Evolutionary conservation across 2,888 invertebrate species (phyloP), one percentile per base, ranked within the genome.

Genomic region (Orthosia gothica): DNA sequence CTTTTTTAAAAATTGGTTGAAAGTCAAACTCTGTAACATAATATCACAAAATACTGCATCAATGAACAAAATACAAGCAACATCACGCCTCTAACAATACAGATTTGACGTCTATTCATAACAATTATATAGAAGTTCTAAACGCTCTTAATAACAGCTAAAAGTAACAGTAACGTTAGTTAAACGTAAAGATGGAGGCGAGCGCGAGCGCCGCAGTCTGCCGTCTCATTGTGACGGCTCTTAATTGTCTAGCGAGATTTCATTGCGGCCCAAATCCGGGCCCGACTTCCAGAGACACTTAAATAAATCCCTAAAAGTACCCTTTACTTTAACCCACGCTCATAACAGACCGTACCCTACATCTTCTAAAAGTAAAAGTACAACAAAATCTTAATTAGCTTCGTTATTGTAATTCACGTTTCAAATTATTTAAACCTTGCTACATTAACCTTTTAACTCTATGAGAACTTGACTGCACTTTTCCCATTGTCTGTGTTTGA

Each of bases 211-310:
- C 72, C 85, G 55, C 83, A 81, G 75, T 84, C 83, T 79, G 74
- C 74, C 83, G 83, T 83, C 88, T 91, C 91, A 90, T 91, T 91
- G 89, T 87, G 89, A 89, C 89, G 86, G 86, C 85, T 89, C 89
- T 90, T 93, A 94, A 94, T 93, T 93, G 92, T 92, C 89, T 88
- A 84, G 89, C 86, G 89, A 91, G 93, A 92, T 93, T 92, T 92
- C 91, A 92, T 91, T 90, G 90, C 90, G 90, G 87, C 90, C 90
- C 85, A 88, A 93, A 92, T 92, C 89, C 88, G 85, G 54, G 88
- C 82, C 87, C 87, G 85, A 85, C 90, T 91, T 89, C 89, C 89
- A 87, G 83, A 80, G 83, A 81, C 81, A 74, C 84, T 86, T 86
- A 85, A 87, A 88, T 89, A 89, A 90, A 90, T 88, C 88, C 87